These are phyloP conservation scores for Caenorhabditis angaria DNA, from an alignment of 2,888 invertebrate genomes.

Conservation along the genomic window DNA sequence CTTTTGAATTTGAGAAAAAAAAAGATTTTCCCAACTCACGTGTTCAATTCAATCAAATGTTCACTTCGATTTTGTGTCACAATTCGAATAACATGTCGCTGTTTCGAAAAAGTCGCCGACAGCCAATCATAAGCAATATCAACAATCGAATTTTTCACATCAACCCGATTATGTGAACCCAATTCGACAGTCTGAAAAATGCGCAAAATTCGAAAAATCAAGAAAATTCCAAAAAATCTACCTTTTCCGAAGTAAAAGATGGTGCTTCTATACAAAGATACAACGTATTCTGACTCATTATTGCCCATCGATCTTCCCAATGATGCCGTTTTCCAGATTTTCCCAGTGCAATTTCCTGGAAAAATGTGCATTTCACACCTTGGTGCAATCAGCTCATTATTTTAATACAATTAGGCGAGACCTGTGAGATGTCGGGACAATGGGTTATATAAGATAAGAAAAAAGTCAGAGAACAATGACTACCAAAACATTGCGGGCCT, in stretches of 20 bases:
- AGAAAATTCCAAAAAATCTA: no score
- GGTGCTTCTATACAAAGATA: slow-evolving; percentile 52
- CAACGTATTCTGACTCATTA: slow-evolving; percentile 40
- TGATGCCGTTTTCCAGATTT: slow-evolving; percentile 49
- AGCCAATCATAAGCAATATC: slow-evolving; percentile 61
- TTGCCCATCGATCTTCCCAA: slow-evolving; percentile 56
- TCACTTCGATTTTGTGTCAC: slow-evolving; percentile 48
- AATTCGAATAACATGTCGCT: slow-evolving; percentile 52
- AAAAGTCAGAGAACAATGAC: no score
- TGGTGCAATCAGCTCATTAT: no score
- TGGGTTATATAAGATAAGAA: no score
- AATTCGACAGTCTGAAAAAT: slow-evolving; percentile 37
- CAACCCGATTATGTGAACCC: slow-evolving; percentile 42
- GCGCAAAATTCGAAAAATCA: no score
- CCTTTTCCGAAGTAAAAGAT: slow-evolving; percentile 32
- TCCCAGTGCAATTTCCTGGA: slow-evolving; percentile 43
- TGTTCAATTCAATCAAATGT: slow-evolving; percentile 51
- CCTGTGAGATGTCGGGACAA: no score
- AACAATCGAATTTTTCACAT: slow-evolving; percentile 49
- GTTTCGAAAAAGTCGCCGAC: slow-evolving; percentile 31
- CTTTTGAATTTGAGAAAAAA: neutral
- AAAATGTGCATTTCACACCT: neutral
- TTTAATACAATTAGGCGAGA: no score
- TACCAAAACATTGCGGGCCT: no score
- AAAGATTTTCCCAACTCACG: slow-evolving; percentile 20